Evolutionary conservation across 2,888 invertebrate species (phyloP).

Genomic region (Thymelicus lineola): DNA sequence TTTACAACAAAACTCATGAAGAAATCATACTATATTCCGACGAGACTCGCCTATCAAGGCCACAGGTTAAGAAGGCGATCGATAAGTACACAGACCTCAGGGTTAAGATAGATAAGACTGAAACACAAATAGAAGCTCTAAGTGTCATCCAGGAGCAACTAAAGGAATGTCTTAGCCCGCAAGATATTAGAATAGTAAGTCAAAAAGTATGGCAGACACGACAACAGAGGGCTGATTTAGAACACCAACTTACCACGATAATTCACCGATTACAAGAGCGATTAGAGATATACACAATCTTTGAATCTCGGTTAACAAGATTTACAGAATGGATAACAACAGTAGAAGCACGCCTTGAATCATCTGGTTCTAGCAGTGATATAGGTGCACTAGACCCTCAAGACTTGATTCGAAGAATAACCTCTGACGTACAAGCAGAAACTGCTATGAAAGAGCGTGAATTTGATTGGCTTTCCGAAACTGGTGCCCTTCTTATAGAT

Average conservation of each 20-base stretch:
- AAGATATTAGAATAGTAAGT: conserved; percentile 92
- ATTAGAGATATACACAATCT: conserved; percentile 88
- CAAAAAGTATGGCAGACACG: conserved; percentile 91
- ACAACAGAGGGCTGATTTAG: conserved; percentile 92
- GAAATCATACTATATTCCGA: conserved; percentile 85
- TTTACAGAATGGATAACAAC: conserved; percentile 90
- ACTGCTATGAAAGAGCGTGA: conserved; percentile 91
- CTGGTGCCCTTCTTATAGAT: conserved; percentile 88
- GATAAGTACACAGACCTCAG: conserved; percentile 87
- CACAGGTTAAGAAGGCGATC: conserved; percentile 87
- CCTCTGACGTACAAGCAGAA: conserved; percentile 91
- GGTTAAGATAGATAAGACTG: conserved; percentile 83
- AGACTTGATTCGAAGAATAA: conserved; percentile 89
- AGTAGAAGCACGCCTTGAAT: conserved; percentile 87
- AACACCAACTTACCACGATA: conserved; percentile 90
- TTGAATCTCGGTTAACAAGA: conserved; percentile 87
- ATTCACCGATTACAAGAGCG: conserved; percentile 91
- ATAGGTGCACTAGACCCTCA: conserved; percentile 87
- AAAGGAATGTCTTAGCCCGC: conserved; percentile 93
- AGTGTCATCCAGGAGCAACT: conserved; percentile 92
- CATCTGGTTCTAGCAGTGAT: conserved; percentile 80
- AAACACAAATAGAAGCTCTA: conserved; percentile 88
- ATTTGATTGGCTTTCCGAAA: conserved; percentile 90
- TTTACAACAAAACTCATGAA: conserved; percentile 88
- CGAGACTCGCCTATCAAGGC: conserved; percentile 84